Conservation (phyloP, 2,797 vertebrate species). For the Bradypodion pumilum region DNA sequence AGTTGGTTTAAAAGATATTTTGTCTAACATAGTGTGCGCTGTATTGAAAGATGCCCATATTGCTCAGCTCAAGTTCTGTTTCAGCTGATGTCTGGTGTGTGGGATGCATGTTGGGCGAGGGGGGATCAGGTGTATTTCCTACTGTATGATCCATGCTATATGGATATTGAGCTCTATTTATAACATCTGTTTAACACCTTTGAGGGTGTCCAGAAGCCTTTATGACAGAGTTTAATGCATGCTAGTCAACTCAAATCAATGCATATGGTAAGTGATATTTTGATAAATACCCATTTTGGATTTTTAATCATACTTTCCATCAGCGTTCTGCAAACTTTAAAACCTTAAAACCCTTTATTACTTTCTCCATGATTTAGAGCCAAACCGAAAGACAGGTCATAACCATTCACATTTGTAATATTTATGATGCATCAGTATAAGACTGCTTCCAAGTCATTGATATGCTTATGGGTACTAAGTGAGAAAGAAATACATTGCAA, state of each 20-base stretch:
- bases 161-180: slow-evolving; percentile 16
- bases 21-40: background rate
- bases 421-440: slow-evolving; percentile 38
- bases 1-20: background rate
- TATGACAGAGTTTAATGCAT: background rate
- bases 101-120: background rate
- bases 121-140: background rate
- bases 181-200: slow-evolving; percentile 19
- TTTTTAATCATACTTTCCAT: slow-evolving; percentile 49
- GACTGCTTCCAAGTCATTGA: slow-evolving; percentile 41
- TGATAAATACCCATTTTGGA: slow-evolving; percentile 53
- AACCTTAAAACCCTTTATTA: slow-evolving; percentile 43
- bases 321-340: slow-evolving; percentile 42
- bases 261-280: slow-evolving; percentile 45
- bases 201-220: slow-evolving; percentile 16
- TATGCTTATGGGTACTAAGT: slow-evolving; percentile 31
- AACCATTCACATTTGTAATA: slow-evolving; percentile 53
- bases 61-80: background rate
- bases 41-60: too few species aligned
- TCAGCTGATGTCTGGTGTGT: background rate
- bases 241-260: slow-evolving; percentile 31
- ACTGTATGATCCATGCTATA: background rate
- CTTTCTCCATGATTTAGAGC: slow-evolving; percentile 54
- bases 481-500: slow-evolving; percentile 44
- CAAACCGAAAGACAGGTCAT: slow-evolving; percentile 43